phyloP scores from a whole-genome alignment of 2,888 invertebrate species.

The Rhimphoctona megacephalus region DNA sequence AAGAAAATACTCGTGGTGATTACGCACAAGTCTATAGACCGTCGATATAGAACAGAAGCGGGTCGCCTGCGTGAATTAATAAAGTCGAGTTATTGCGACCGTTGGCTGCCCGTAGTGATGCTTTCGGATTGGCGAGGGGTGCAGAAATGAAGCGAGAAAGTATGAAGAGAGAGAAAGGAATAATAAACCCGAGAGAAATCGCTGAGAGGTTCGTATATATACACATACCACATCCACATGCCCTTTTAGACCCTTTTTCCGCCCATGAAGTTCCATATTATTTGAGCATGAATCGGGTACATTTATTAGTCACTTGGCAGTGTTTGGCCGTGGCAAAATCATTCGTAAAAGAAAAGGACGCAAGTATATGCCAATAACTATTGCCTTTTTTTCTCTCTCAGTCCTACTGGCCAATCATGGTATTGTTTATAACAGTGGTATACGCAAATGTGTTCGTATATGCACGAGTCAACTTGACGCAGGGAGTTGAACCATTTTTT shows the following conservation, averaged over 20 bases:
- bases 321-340: neutral
- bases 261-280: slow-evolving; percentile 3
- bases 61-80: slow-evolving; percentile 69
- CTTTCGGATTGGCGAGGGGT: slow-evolving; percentile 34
- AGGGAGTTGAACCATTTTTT: slow-evolving; percentile 67
- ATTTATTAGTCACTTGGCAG: slow-evolving; percentile 14
- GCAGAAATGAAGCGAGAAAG: slow-evolving; percentile 35
- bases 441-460: slow-evolving; percentile 74
- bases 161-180: slow-evolving; percentile 36
- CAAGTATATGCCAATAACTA: neutral
- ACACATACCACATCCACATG: slow-evolving; percentile 18
- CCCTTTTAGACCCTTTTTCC: slow-evolving; percentile 45
- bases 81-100: slow-evolving; percentile 66
- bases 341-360: neutral
- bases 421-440: neutral
- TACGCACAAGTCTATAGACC: slow-evolving; percentile 50
- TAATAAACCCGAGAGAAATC: slow-evolving; percentile 46
- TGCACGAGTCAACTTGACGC: slow-evolving; percentile 57
- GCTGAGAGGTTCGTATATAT: neutral
- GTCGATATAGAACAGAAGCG: slow-evolving; percentile 56
- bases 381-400: neutral
- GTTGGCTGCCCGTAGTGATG: slow-evolving; percentile 48
- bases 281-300: slow-evolving; percentile 8
- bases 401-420: neutral
- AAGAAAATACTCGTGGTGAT: slow-evolving; percentile 26